Evolutionary conservation across 2,113 vertebrate genomes (phyloP).

Genomic region (Panthera uncia): DNA sequence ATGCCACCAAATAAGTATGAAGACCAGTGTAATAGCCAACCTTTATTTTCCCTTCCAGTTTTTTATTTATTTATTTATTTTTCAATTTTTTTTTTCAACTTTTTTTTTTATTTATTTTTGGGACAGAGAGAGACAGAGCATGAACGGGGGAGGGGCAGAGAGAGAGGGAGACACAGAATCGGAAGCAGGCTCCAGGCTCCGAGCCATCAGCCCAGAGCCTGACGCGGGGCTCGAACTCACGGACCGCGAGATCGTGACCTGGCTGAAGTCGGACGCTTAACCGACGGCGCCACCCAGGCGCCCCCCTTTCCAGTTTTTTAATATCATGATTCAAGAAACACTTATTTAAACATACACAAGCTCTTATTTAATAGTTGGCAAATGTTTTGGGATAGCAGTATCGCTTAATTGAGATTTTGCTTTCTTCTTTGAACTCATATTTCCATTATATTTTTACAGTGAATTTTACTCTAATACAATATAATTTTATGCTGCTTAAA

Average conservation of each 20-base stretch:
- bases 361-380: background rate
- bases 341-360: background rate
- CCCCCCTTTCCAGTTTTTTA: background rate
- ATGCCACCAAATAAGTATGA: background rate
- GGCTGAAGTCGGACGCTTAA: no score
- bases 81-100: no score
- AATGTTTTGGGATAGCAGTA: background rate
- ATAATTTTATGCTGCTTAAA: background rate
- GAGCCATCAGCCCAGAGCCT: no score
- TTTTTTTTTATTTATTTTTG: no score
- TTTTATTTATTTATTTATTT: no score
- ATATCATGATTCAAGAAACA: background rate
- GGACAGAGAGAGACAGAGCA: no score
- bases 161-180: no score
- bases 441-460: background rate
- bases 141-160: no score
- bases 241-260: no score
- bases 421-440: background rate
- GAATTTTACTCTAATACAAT: background rate
- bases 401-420: background rate
- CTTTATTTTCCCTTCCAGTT: background rate
- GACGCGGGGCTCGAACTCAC: no score
- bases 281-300: no score
- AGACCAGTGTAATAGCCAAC: background rate
- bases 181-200: no score